Conservation (phyloP, 2,888 invertebrate species). For the Cerceris ruficornis region DNA sequence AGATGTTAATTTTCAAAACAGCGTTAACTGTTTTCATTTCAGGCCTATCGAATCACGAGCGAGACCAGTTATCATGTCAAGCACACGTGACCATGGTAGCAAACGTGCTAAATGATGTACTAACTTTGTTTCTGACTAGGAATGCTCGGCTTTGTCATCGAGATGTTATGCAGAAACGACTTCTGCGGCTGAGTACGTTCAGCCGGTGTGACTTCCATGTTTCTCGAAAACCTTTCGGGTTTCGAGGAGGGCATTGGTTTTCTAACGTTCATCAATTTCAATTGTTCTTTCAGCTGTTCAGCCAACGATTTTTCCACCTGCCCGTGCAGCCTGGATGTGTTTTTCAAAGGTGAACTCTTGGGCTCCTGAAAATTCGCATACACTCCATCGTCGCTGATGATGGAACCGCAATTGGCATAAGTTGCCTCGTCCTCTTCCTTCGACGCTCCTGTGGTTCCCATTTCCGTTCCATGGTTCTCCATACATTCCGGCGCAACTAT, state of each 20-base stretch:
- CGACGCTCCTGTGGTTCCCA: background rate
- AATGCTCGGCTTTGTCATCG: slow-evolving; percentile 12
- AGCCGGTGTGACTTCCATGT: slow-evolving; percentile 13
- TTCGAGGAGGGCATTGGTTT: slow-evolving; percentile 63
- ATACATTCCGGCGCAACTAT: background rate
- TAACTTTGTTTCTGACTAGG: slow-evolving; percentile 59
- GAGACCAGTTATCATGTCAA: no score
- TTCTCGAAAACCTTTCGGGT: slow-evolving; percentile 51
- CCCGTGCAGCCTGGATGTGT: slow-evolving; percentile 62
- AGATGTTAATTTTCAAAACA: no score
- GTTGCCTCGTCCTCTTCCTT: slow-evolving; percentile 64
- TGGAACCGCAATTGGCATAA: slow-evolving; percentile 72
- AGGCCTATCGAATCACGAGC: no score
- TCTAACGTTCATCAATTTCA: slow-evolving; percentile 60
- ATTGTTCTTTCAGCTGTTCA: slow-evolving; percentile 71
- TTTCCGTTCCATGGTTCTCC: background rate
- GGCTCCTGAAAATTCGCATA: slow-evolving; percentile 60
- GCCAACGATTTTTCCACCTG: slow-evolving; percentile 64
- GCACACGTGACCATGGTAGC: no score
- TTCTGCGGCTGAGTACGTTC: slow-evolving; percentile 59
- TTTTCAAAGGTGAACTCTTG: slow-evolving; percentile 41
- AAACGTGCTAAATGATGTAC: slow-evolving; percentile 14
- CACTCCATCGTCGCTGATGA: slow-evolving; percentile 40
- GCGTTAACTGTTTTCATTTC: no score
- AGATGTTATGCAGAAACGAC: slow-evolving; percentile 70